Evolutionary conservation across 2,888 invertebrate species (phyloP), one percentile per base, ranked within the genome.

Genomic region (Ectobius pallidus): DNA sequence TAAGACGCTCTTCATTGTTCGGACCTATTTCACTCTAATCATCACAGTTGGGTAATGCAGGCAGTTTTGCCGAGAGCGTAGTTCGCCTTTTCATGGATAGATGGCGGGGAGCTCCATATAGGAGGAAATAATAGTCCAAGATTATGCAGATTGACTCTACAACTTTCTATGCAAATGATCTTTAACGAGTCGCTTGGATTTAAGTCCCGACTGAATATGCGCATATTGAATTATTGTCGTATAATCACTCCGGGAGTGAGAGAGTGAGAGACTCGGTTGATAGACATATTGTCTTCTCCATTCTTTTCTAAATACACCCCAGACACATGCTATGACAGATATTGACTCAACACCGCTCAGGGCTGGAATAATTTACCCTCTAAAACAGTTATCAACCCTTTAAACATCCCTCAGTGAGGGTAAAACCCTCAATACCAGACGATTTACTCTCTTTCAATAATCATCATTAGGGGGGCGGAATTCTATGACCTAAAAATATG

Each of bases 81-180:
- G 30, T 61, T 32, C 16, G 25, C 9, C 14, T 0, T 52, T 25
- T 52, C 52, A 22, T 22, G 9, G 7, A 52, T 22, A 52, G 52
- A 52, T 52, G 52, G 52, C 52, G 25, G 34, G 34, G 7, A 34
- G 11, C 20, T 25, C 25, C 52, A 25, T 52, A 20, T 52, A 1
- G 1, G 52, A 52, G 9, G 52, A 22, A 52, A 25, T 52, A 52
- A 25, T 52, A 52, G 52, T 11, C 52, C 22, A 25, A 52, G 52
- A 52, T 52, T 52, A 52, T 52, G 52, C 52, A 52, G 25, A 52
- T 52, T 52, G 52, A 6, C 52, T 52, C 11, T 20, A 52, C 52
- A 52, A 52, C 52, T 52, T 52, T 52, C 52, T 52, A 52, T 52
- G 52, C 52, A 52, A 25, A 52, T 52, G 20, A 52, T 52, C 52